Evolutionary conservation across 2,888 invertebrate species (phyloP).

Genomic region (Anthoptus insignis): DNA sequence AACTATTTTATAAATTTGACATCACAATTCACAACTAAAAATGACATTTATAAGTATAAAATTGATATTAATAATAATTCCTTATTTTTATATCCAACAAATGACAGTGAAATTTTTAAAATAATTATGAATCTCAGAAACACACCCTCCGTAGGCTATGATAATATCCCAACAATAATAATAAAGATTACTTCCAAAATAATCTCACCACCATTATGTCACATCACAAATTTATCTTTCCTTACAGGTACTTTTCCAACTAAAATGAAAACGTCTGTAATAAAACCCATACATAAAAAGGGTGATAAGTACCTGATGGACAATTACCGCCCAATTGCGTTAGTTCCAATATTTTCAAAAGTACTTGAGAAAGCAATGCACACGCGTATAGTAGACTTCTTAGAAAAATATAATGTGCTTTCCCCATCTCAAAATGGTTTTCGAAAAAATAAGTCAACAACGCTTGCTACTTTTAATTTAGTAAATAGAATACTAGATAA

Average conservation of each 20-base stretch:
- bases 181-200: neutral
- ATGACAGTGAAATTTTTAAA: neutral
- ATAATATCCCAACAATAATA: neutral
- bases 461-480: slow-evolving; percentile 7
- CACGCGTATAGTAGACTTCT: neutral
- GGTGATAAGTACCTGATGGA: neutral
- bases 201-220: neutral
- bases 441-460: neutral
- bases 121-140: neutral
- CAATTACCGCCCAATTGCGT: neutral
- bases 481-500: neutral
- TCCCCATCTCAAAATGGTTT: neutral
- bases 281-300: slow-evolving; percentile 2
- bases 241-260: neutral
- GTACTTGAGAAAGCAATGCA: slow-evolving; percentile 7
- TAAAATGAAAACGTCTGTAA: neutral
- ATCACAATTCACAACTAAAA: neutral
- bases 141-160: neutral
- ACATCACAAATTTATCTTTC: neutral
- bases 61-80: neutral
- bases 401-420: neutral
- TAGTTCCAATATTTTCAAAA: neutral
- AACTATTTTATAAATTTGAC: no score
- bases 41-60: neutral
- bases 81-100: neutral